Evolutionary conservation across 2,888 invertebrate genomes (phyloP).

Genomic region (Troides helena): DNA sequence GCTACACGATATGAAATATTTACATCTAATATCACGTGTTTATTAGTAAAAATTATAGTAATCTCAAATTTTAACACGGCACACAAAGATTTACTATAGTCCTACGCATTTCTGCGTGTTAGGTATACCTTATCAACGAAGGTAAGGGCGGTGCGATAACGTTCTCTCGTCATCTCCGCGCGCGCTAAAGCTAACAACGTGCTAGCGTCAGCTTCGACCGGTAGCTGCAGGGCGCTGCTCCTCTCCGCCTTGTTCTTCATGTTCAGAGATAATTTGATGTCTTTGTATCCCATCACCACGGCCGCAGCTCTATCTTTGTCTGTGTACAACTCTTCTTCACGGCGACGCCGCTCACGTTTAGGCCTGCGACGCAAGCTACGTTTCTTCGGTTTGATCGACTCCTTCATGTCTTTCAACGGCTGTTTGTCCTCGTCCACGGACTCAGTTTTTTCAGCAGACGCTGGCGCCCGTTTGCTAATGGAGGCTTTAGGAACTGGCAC

Average conservation of each 20-base stretch:
- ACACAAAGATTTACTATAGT: too few relatives aligned
- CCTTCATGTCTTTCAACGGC: conserved; percentile 58
- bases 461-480: conserved; percentile 68
- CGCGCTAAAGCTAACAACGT: conserved; percentile 87
- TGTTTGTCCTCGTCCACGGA: conserved; percentile 53
- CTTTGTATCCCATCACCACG: conserved; percentile 91
- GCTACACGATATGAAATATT: too few relatives aligned
- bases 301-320: conserved; percentile 95
- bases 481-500: conserved; percentile 64
- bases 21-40: too few relatives aligned
- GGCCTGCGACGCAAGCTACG: conserved; percentile 58
- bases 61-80: too few relatives aligned
- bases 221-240: conserved; percentile 85
- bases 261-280: conserved; percentile 91
- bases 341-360: conserved; percentile 62
- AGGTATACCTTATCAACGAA: conserved; percentile 88
- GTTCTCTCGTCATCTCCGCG: conserved; percentile 87
- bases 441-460: conserved; percentile 55
- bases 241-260: conserved; percentile 89
- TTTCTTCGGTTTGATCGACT: conserved; percentile 59
- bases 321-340: conserved; percentile 89
- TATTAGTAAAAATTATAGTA: too few relatives aligned
- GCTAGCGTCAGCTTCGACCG: conserved; percentile 88
- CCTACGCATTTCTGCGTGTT: background rate
- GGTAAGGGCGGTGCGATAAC: conserved; percentile 84